phyloP scores from a whole-genome alignment of 2,113 vertebrate genomes.

The Macaca mulatta region DNA sequence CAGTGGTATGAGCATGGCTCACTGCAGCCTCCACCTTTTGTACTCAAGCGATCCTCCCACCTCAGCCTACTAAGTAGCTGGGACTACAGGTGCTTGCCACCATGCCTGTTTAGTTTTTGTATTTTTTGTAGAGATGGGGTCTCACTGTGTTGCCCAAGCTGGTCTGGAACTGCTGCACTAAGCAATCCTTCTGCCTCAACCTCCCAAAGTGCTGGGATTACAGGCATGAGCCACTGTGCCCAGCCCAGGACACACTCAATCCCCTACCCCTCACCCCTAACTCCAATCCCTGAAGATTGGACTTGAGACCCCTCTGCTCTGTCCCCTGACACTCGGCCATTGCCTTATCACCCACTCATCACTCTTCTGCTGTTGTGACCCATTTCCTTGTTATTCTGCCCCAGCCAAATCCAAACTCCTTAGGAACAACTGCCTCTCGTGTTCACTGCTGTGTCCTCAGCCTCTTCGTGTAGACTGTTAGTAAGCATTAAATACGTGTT shows the following conservation, averaged over 20 bases:
- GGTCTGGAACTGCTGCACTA: not conserved
- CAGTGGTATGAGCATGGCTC: no score
- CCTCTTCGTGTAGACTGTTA: accelerated
- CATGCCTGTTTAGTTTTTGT: not conserved
- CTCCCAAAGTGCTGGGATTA: not conserved
- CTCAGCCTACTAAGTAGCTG: no score
- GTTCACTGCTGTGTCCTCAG: accelerated
- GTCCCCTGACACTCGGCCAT: accelerated
- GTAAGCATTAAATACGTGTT: accelerated
- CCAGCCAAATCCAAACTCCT: accelerated
- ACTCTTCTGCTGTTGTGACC: accelerated
- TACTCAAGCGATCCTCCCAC: no score
- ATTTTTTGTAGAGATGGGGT: not conserved
- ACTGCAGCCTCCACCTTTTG: no score
- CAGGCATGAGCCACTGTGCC: not conserved
- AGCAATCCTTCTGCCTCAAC: not conserved
- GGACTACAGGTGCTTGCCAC: no score
- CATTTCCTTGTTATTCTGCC: not conserved
- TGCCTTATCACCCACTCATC: no score
- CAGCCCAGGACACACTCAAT: not conserved
- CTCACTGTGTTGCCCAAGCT: not conserved
- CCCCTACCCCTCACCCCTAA: accelerated
- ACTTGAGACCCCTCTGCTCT: accelerated
- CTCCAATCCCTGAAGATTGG: accelerated
- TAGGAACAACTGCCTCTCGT: not conserved